A percentile compares a stretch with the other conserved stretches of the same genome.
Evolutionary conservation across 2,797 vertebrate species (phyloP).

Genomic region (Artibeus lituratus): DNA sequence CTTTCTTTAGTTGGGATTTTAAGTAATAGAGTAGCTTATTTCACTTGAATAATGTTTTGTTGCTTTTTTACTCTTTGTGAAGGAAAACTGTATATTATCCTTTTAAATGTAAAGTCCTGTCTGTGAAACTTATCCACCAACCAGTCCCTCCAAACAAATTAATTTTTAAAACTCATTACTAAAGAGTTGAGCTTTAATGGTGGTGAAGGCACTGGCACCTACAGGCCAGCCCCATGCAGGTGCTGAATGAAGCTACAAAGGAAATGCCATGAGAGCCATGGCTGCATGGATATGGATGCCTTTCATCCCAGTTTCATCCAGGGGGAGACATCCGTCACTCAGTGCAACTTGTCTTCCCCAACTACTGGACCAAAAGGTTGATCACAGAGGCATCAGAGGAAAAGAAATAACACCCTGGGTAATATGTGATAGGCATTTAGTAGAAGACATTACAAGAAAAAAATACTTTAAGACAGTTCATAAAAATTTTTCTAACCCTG

Average conservation of each 20-base stretch:
- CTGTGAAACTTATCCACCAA: background rate
- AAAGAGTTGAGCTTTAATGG: background rate
- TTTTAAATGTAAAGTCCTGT: background rate
- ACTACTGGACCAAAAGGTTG: background rate
- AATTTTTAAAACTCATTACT: background rate
- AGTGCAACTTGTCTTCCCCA: background rate
- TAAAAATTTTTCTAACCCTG: background rate
- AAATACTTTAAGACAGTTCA: background rate
- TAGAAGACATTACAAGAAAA: background rate
- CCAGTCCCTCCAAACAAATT: background rate
- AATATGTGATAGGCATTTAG: background rate
- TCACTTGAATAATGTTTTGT: background rate
- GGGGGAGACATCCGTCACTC: background rate
- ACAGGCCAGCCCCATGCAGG: rapidly evolving
- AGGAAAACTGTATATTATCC: background rate
- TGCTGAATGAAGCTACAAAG: background rate
- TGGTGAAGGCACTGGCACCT: too few relatives aligned
- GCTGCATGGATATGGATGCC: background rate
- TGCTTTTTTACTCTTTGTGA: background rate
- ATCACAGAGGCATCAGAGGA: background rate
- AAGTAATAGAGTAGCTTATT: background rate
- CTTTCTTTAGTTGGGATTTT: too few relatives aligned
- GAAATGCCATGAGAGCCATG: background rate
- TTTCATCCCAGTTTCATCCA: background rate
- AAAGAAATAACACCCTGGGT: background rate